These are phyloP conservation scores for Dolomedes plantarius DNA, from an alignment of 2,888 invertebrate genomes.

Conservation along the genomic window DNA sequence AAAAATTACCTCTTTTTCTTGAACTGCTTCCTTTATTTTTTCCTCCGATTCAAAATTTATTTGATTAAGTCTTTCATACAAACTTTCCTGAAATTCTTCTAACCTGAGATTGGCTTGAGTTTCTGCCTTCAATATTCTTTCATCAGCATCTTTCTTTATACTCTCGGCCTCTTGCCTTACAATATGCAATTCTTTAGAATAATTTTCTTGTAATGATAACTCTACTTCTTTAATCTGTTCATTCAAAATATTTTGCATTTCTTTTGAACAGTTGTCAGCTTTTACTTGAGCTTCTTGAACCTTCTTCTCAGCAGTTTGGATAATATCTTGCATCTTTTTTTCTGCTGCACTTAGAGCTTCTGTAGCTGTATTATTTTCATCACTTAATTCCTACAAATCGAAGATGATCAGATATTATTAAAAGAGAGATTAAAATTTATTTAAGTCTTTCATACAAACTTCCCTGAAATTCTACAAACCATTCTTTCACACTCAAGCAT, in stretches of 20 bases:
- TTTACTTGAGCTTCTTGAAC: constrained; percentile 75
- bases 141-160: constrained; percentile 52
- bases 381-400: constrained; percentile 37
- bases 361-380: constrained; percentile 38
- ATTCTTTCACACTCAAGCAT: too few relatives aligned
- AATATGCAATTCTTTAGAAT: constrained; percentile 40
- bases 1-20: constrained; percentile 58
- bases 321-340: constrained; percentile 78
- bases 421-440: too few relatives aligned
- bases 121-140: constrained; percentile 42
- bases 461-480: too few relatives aligned
- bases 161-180: constrained; percentile 38
- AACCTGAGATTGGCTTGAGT: constrained; percentile 50
- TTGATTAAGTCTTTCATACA: constrained; percentile 51
- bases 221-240: constrained; percentile 62
- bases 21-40: constrained; percentile 47
- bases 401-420: too few relatives aligned
- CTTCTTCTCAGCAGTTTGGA: constrained; percentile 80
- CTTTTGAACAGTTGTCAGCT: constrained; percentile 38
- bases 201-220: constrained; percentile 31
- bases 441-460: too few relatives aligned
- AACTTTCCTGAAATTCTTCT: constrained; percentile 67
- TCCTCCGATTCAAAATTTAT: constrained; percentile 50
- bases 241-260: constrained; percentile 54
- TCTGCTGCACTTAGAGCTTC: constrained; percentile 25